Conservation (phyloP, 2,113 vertebrate species). For the Notiomystis cincta region DNA sequence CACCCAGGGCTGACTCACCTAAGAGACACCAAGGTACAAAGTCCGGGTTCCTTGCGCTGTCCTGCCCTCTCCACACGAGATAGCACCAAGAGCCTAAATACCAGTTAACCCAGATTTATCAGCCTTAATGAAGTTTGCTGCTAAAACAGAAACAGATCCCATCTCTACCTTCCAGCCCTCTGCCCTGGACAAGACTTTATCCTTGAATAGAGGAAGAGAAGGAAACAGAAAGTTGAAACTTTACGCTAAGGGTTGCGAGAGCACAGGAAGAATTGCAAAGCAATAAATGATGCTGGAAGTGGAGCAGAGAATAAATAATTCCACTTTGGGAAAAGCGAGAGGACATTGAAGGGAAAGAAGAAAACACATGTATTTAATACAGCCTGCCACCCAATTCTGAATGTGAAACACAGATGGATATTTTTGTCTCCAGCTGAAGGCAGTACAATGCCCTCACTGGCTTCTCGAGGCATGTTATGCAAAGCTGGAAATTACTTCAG, state of each 20-base stretch:
- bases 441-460: background rate
- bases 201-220: background rate
- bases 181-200: background rate
- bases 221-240: background rate
- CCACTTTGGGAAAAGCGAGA: background rate
- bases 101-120: background rate
- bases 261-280: background rate
- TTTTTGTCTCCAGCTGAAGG: background rate
- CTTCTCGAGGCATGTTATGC: background rate
- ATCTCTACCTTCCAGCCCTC: background rate
- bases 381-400: background rate
- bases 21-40: background rate
- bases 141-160: background rate
- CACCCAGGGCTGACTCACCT: background rate
- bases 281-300: background rate
- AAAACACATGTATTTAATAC: background rate
- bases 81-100: background rate
- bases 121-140: background rate
- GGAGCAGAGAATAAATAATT: background rate
- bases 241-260: background rate
- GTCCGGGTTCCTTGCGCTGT: background rate
- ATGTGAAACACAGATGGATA: background rate
- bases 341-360: background rate
- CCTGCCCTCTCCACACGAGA: background rate
- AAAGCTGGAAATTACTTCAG: background rate